Conservation (phyloP, 2,797 vertebrate genomes). For the Neostethus bicornis region DNA sequence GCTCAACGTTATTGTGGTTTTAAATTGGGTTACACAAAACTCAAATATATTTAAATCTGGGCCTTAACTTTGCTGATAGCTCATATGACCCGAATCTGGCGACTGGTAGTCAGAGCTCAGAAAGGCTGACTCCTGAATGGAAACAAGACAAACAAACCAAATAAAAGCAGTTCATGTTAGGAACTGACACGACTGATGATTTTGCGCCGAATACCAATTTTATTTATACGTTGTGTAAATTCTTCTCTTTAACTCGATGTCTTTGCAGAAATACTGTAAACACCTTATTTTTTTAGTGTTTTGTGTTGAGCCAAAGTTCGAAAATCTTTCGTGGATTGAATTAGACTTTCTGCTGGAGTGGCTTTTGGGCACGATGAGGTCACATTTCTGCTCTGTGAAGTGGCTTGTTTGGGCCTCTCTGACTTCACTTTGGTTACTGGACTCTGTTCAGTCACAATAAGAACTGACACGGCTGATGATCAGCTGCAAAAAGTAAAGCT, state of each 20-base stretch:
- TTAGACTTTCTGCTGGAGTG: constrained; percentile 20
- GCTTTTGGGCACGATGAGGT: constrained; percentile 51
- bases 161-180: constrained; percentile 38
- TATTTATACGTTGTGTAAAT: too few species aligned
- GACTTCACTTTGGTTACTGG: constrained; percentile 20
- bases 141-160: constrained; percentile 50
- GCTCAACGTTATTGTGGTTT: too few species aligned
- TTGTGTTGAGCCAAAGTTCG: constrained; percentile 32
- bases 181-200: constrained; percentile 8
- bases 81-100: constrained; percentile 24
- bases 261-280: constrained; percentile 23
- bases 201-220: too few species aligned
- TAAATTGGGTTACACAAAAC: neutral
- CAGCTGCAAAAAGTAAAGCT: constrained; percentile 16
- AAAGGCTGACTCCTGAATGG: constrained; percentile 39
- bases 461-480: constrained; percentile 17
- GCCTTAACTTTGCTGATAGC: constrained; percentile 1
- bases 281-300: constrained; percentile 25
- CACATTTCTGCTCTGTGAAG: constrained; percentile 49
- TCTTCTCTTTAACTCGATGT: constrained; percentile 15
- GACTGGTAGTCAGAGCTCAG: constrained; percentile 32
- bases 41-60: neutral
- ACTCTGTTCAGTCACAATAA: constrained; percentile 23
- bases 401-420: constrained; percentile 26
- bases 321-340: constrained; percentile 46